Base-by-base conservation (phyloP, 2,888 invertebrate genomes). In the Sarcophaga variegata region DNA sequence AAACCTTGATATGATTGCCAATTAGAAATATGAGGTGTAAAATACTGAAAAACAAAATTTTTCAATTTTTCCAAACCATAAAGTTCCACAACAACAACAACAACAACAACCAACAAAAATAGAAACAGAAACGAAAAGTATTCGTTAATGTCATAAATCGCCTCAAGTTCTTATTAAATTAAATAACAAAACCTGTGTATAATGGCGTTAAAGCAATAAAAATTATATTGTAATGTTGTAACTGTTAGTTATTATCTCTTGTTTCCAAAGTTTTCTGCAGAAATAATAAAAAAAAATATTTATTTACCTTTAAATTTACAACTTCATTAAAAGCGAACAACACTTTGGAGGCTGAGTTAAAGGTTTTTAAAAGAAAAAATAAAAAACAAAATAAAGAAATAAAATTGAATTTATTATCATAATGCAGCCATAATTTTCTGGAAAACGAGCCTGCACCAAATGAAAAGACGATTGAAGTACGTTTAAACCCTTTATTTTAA, bases 21-120 rank as follows among this genome's bases (percentile, higher is more conserved):
- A 86, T 86, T 81, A 83, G 74, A 86, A 86, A 86, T 83, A 86
- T 72, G 83, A 86, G 86, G 86, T 83, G 86, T 83, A 86, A 86
- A 86, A 83, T 83, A 81, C 59, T 69, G 69, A 83, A 83, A 83
- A 37, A 8, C 8, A 4, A 49, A 76, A 77, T 64, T 80, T 80
- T 77, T 69, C 20, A 60, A 64, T 63, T 69, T 63, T 83, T 76
- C 37, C 69, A 70, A 70, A 63, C 25, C 11, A 54, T 14, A 54
- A 54, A 54, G 54, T 54, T 14, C 12, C 17, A 54, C 37, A 37
- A 37, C 37, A 37, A 37, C 37, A 22, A 22, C 22, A 22, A 22
- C 22, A 22, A 22, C 22, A 1, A 22, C 10, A 37, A 37, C 37
- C 37, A 37, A 37, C 8, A 37, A 37, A 37, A 37, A 37, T 8